Base-by-base conservation (phyloP, 23 tunicate genomes). In the Styela clava region DNA sequence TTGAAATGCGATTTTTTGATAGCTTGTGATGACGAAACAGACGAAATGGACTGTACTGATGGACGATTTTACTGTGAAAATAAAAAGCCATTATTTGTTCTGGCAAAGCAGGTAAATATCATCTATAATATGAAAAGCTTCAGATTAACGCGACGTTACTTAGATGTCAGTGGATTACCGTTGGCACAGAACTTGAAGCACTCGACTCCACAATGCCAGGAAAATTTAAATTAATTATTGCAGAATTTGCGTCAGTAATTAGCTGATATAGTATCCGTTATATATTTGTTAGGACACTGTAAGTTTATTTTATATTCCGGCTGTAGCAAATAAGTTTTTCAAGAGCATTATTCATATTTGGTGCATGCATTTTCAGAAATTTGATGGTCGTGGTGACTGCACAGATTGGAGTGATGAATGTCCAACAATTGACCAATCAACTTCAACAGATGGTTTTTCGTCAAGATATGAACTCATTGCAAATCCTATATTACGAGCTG, bases 331-430 rank as follows among this genome's bases (percentile, higher is more conserved):
- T 44, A 5, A 44, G 56, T 44, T 7, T 44, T 7, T 5, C 56
- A 44, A 7, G 12, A 44, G 7, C 7, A 7, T 12, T 7, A 44
- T 44, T 44, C 56, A 44, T 12, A 44, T 5, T 44, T 12, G 12
- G 9, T 5, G 12, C 7, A 7, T 5, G 7, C 56, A 5, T 44
- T 44, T 70, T 3, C 52, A 93, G 98, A 84, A 30, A 37, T 87
- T 79, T 74, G 88, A 93, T 68, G 92, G 98, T 12, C 74, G 82
- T 24, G 87, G 86, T 16, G 98, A 93, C 26, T 93, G 98, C 69
- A 44, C 82, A 26, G 98, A 93, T 61, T 93, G 98, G 98, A 87
- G 93, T 68, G 98, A 93, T 82, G 98, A 93, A 68, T 93, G 98
- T 73, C 98, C 98, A 25, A 83, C 76, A 24, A 89, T 68, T 9